Conservation (phyloP, 2,888 invertebrate species). For the Deroplatys truncata region DNA sequence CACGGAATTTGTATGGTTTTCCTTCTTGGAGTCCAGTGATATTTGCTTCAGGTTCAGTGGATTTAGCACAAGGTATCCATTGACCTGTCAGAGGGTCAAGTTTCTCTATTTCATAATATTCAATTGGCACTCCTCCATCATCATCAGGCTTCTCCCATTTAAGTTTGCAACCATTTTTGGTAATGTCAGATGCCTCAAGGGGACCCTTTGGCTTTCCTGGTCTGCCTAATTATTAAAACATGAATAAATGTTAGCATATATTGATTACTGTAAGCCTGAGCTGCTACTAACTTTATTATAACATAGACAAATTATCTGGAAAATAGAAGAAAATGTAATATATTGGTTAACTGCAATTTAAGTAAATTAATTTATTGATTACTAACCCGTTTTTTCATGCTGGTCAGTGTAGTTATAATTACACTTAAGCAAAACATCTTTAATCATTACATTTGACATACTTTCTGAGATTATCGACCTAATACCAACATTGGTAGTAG, state of each 20-base stretch:
- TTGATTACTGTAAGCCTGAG: background rate
- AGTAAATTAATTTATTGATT: no score
- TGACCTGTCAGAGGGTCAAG: slow-evolving; percentile 86
- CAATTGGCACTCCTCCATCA: slow-evolving; percentile 91
- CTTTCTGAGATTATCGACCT: no score
- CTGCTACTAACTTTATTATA: no score
- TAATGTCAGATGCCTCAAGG: slow-evolving; percentile 80
- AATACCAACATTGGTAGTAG: no score
- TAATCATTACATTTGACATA: no score
- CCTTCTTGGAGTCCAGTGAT: slow-evolving; percentile 83
- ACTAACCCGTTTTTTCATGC: no score
- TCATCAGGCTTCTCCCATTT: slow-evolving; percentile 93
- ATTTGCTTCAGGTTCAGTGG: slow-evolving; percentile 80
- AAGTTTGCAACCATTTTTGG: slow-evolving; percentile 86
- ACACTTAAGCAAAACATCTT: no score
- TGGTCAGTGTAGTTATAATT: no score
- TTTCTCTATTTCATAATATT: slow-evolving; percentile 94
- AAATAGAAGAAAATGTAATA: background rate
- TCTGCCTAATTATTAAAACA: slow-evolving; percentile 35
- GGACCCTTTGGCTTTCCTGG: slow-evolving; percentile 64
- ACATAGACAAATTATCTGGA: background rate
- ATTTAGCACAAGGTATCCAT: slow-evolving; percentile 89
- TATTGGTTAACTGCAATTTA: background rate
- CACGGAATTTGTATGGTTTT: slow-evolving; percentile 97
- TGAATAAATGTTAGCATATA: background rate